Conservation (phyloP, 2,113 vertebrate species). For the Antennarius striatus region DNA sequence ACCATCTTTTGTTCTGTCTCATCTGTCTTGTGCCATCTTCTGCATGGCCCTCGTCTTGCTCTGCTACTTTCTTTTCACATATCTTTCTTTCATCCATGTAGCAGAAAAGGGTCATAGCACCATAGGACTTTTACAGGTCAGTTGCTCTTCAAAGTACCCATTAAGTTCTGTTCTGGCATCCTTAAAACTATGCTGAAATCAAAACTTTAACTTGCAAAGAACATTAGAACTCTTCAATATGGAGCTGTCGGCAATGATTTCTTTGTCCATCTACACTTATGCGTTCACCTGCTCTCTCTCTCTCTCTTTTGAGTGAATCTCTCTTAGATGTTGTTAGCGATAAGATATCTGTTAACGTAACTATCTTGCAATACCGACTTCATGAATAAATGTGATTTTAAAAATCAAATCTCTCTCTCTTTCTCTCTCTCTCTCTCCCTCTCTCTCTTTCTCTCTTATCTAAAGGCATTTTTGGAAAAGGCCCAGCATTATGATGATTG, state of each 20-base stretch:
- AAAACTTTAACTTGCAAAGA: constrained; percentile 4
- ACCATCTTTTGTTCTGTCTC: constrained; percentile 58
- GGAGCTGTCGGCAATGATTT: too few species aligned
- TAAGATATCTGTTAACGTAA: too few species aligned
- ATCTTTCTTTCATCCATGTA: constrained; percentile 34
- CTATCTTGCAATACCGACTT: too few species aligned
- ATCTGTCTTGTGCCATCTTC: constrained; percentile 41
- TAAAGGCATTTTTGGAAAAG: constrained; percentile 12
- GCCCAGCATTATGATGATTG: constrained; percentile 54
- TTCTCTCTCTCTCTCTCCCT: too few species aligned
- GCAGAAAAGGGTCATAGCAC: constrained; percentile 26
- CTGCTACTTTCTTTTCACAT: constrained; percentile 12
- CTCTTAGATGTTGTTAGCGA: too few species aligned
- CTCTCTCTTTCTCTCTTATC: too few species aligned
- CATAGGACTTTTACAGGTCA: constrained; percentile 40
- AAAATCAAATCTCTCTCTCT: too few species aligned
- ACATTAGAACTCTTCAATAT: too few species aligned
- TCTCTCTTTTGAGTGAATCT: too few species aligned
- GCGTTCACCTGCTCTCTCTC: too few species aligned
- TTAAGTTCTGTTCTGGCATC: constrained; percentile 48
- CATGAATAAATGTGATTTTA: too few species aligned
- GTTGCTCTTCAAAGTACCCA: constrained; percentile 26
- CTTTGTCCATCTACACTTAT: too few species aligned
- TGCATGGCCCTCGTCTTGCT: constrained; percentile 27
- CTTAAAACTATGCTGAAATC: constrained; percentile 27